Percentiles rank a stretch among this genome's conserved stretches.
phyloP scores from a whole-genome alignment of 2,888 invertebrate genomes.

The Nipponacmea schrenckii region DNA sequence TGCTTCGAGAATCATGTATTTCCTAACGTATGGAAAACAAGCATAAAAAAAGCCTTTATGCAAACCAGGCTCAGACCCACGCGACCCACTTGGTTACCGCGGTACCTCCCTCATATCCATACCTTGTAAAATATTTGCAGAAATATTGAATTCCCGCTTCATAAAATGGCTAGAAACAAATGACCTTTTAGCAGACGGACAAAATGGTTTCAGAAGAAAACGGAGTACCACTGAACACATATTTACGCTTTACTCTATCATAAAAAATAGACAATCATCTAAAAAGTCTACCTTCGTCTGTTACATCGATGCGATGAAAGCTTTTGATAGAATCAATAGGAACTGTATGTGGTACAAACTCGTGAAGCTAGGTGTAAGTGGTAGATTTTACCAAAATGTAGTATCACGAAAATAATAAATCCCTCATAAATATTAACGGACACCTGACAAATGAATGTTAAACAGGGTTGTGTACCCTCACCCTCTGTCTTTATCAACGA shows the following conservation, averaged over 20 bases:
- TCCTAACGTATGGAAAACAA: too few relatives aligned
- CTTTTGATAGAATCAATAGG: slow-evolving; percentile 15
- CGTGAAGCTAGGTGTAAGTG: slow-evolving; percentile 9
- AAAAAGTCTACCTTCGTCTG: slow-evolving; percentile 16
- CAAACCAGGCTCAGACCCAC: too few relatives aligned
- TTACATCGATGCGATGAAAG: slow-evolving; percentile 16
- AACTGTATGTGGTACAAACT: slow-evolving; percentile 21
- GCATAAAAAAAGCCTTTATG: too few relatives aligned
- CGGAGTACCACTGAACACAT: slow-evolving; percentile 25
- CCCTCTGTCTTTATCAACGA: too few relatives aligned
- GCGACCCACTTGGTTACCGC: too few relatives aligned
- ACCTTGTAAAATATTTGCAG: too few relatives aligned
- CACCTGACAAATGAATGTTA: neutral
- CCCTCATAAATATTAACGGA: neutral
- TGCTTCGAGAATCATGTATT: too few relatives aligned
- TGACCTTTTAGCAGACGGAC: too few relatives aligned
- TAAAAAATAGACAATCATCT: slow-evolving; percentile 15
- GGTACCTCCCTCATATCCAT: too few relatives aligned
- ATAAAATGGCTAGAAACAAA: too few relatives aligned
- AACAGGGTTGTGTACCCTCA: neutral
- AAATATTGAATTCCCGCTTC: too few relatives aligned
- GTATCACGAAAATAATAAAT: neutral
- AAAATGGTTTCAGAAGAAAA: slow-evolving; percentile 27
- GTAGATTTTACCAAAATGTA: slow-evolving; percentile 19
- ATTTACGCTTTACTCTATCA: slow-evolving; percentile 16